These are phyloP conservation scores for Erpornis zantholeuca DNA, from an alignment of 2,113 vertebrate species.

Conservation along the genomic window DNA sequence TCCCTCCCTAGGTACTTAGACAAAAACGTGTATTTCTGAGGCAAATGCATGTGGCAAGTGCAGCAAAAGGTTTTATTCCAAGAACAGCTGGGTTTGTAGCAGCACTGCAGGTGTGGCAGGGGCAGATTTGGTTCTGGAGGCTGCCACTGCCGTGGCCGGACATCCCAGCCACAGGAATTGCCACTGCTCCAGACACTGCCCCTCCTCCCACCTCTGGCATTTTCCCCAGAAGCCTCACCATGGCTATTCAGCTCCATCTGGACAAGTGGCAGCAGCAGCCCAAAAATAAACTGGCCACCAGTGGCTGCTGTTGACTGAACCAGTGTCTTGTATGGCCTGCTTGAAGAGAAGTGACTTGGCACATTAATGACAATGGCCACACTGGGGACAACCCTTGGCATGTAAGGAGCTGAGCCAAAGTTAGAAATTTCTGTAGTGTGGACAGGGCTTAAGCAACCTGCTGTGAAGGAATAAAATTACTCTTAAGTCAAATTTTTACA, in stretches of 20 bases:
- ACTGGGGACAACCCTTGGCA: neutral
- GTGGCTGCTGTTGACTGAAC: neutral
- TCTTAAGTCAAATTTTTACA: neutral
- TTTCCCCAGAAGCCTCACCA: neutral
- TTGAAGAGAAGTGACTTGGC: neutral
- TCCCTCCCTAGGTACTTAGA: neutral
- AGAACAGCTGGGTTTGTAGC: neutral
- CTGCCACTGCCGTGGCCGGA: rapidly evolving
- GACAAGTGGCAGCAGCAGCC: neutral
- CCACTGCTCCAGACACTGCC: neutral
- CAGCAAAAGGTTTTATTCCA: neutral
- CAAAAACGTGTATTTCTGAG: rapidly evolving
- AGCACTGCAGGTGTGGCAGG: neutral
- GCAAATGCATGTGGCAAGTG: neutral
- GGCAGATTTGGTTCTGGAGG: too few relatives aligned
- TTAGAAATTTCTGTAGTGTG: neutral
- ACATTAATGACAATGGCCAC: neutral
- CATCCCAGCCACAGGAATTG: neutral
- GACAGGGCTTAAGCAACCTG: neutral
- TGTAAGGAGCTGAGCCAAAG: neutral
- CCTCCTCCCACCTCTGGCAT: neutral
- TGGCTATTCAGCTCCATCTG: neutral
- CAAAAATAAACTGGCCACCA: neutral
- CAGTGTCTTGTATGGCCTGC: neutral
- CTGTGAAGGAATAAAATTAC: neutral